Conservation (phyloP, 2,797 vertebrate genomes). For the Protonibea diacanthus region DNA sequence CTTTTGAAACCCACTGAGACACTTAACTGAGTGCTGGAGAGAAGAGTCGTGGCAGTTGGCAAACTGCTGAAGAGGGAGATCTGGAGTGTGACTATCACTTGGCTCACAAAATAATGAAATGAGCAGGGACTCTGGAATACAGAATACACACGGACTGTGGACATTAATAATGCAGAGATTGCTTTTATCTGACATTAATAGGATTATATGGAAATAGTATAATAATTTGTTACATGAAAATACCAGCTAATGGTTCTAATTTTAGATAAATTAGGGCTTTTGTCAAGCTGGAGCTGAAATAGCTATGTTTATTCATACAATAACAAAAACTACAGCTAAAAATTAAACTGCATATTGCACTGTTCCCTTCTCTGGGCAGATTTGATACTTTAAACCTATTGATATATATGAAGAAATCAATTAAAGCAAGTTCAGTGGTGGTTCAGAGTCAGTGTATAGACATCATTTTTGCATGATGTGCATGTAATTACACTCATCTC, state of each 20-base stretch:
- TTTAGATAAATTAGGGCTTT: not conserved
- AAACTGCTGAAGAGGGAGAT: slow-evolving; percentile 57
- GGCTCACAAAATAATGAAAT: slow-evolving; percentile 37
- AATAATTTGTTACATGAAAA: not conserved
- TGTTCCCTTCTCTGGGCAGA: not conserved
- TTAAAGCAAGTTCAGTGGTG: not conserved
- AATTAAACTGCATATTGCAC: too few relatives aligned
- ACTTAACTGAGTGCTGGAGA: slow-evolving; percentile 53
- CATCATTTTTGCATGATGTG: too few relatives aligned
- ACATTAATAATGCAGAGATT: not conserved
- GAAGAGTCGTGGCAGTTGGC: slow-evolving; percentile 51
- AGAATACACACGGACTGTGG: slow-evolving; percentile 9
- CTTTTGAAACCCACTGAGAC: slow-evolving; percentile 68
- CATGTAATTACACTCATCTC: slow-evolving; percentile 12
- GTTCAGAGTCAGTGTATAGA: not conserved
- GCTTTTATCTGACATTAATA: not conserved
- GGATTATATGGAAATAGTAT: not conserved
- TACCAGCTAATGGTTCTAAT: not conserved
- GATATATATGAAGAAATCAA: too few relatives aligned
- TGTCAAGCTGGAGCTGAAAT: not conserved
- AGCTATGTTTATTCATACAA: not conserved
- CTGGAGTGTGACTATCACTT: slow-evolving; percentile 57
- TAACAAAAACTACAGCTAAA: not conserved
- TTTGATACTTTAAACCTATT: not conserved
- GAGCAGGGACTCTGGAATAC: slow-evolving; percentile 13